Conservation (phyloP, 2,888 invertebrate species). For the Meiosimyza decipiens region DNA sequence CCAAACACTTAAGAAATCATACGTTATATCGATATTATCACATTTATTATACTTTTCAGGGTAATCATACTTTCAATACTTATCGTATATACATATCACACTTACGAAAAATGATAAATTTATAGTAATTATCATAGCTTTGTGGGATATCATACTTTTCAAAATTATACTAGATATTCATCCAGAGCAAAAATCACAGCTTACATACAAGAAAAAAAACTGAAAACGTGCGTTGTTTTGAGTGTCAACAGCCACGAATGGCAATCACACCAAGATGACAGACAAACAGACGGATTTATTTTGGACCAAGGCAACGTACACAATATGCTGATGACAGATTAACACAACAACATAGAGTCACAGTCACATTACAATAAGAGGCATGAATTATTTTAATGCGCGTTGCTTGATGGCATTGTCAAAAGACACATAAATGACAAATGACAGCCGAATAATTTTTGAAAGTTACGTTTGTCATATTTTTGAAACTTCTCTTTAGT, state of each 20-base stretch:
- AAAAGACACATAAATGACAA: slow-evolving; percentile 26
- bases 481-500: slow-evolving; percentile 16
- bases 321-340: background rate
- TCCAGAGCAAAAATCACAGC: background rate
- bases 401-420: slow-evolving; percentile 6
- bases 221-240: background rate
- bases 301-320: slow-evolving; percentile 4
- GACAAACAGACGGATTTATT: background rate
- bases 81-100: too few species aligned
- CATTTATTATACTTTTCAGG: too few species aligned
- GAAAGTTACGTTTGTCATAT: slow-evolving; percentile 23
- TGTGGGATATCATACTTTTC: too few species aligned
- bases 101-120: too few species aligned
- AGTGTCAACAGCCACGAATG: slow-evolving; percentile 29
- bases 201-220: background rate
- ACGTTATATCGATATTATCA: too few species aligned
- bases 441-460: slow-evolving; percentile 32
- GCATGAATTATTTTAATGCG: slow-evolving; percentile 19
- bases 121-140: too few species aligned
- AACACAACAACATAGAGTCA: background rate
- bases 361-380: too few species aligned
- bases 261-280: slow-evolving; percentile 20
- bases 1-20: too few species aligned
- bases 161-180: background rate
- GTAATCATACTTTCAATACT: too few species aligned